These are phyloP conservation scores for Pentamera pediparva DNA, from an alignment of 53 echinoderm and acorn worm genomes.

Conservation along the genomic window DNA sequence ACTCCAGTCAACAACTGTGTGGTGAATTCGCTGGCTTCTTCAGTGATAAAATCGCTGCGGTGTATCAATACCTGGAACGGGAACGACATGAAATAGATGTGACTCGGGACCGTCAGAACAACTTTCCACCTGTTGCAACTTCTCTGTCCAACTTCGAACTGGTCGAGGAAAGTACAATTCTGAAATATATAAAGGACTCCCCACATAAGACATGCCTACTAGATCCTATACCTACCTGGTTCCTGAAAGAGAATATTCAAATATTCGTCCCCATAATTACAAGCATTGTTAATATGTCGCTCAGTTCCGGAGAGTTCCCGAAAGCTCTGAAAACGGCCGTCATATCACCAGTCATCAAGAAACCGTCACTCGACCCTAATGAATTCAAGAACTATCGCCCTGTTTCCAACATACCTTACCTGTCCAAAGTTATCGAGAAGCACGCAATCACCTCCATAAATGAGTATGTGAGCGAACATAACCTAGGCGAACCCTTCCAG, in stretches of 20 bases:
- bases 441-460: no score
- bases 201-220: conserved; percentile 25
- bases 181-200: conserved; percentile 17
- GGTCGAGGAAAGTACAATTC: neutral
- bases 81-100: conserved; percentile 11
- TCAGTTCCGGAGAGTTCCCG: conserved; percentile 26
- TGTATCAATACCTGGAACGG: neutral
- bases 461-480: neutral
- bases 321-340: conserved; percentile 32
- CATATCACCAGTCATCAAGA: conserved; percentile 41
- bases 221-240: conserved; percentile 44
- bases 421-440: no score
- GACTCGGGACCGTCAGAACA: no score
- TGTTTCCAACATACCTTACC: no score
- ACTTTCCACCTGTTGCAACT: no score
- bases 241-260: conserved; percentile 19
- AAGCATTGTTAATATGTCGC: conserved; percentile 31
- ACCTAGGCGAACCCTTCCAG: neutral
- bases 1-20: conserved; percentile 30
- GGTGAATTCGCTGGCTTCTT: conserved; percentile 43
- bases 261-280: conserved; percentile 41
- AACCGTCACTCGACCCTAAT: conserved; percentile 34
- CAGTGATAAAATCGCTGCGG: conserved; percentile 18
- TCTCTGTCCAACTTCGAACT: no score
- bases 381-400: conserved; percentile 16